These are phyloP conservation scores for Ormia ochracea DNA, from an alignment of 2,888 invertebrate species.

Conservation along the genomic window DNA sequence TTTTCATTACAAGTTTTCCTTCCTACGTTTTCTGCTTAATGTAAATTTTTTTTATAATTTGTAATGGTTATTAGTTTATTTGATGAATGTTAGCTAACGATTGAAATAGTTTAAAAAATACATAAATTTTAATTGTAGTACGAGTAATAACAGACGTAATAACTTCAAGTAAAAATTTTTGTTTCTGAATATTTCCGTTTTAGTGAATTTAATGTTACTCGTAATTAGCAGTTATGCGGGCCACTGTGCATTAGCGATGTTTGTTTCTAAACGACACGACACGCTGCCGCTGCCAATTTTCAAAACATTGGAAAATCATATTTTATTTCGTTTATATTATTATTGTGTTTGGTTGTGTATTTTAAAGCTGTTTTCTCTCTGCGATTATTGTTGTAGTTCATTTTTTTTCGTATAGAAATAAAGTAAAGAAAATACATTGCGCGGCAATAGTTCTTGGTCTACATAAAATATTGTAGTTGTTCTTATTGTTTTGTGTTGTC, in stretches of 20 bases:
- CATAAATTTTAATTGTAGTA: too few relatives aligned
- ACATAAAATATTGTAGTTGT: conserved; percentile 26
- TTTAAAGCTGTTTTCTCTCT: not conserved
- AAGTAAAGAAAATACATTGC: conserved; percentile 28
- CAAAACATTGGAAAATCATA: conserved; percentile 64
- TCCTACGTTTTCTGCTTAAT: too few relatives aligned
- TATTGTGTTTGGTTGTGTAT: conserved; percentile 18
- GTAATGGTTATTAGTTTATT: too few relatives aligned
- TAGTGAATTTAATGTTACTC: too few relatives aligned
- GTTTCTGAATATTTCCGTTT: too few relatives aligned
- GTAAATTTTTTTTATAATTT: too few relatives aligned
- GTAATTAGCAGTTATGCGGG: too few relatives aligned
- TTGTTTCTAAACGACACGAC: conserved; percentile 21
- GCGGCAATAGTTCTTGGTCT: conserved; percentile 28
- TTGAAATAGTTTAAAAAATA: too few relatives aligned
- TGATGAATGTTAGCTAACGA: too few relatives aligned
- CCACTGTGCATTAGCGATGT: conserved; percentile 30
- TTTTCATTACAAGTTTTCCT: too few relatives aligned
- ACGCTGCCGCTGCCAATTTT: conserved; percentile 41
- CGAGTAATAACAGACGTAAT: too few relatives aligned
- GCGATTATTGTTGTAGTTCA: not conserved
- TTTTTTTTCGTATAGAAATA: conserved; percentile 16
- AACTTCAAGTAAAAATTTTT: too few relatives aligned
- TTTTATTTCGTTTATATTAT: conserved; percentile 51
- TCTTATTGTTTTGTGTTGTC: conserved; percentile 1